Percentiles rank a stretch among this genome's conserved stretches.
These are phyloP conservation scores for Drosophila leonis DNA, from an alignment of 2,888 invertebrate genomes.

Conservation along the genomic window DNA sequence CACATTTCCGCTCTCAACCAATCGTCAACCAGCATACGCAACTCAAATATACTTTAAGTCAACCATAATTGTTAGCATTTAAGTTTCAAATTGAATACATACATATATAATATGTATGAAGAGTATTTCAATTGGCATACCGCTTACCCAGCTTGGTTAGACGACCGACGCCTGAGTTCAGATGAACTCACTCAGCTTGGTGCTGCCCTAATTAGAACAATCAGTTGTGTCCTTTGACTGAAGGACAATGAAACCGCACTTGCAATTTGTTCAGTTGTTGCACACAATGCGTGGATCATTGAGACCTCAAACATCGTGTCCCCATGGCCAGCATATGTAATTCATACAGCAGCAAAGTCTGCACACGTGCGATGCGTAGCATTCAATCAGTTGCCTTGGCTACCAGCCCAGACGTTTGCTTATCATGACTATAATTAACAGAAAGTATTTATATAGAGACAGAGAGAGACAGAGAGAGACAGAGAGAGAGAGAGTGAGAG, in stretches of 20 bases:
- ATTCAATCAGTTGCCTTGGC: conserved; percentile 6
- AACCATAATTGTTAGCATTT: too few species aligned
- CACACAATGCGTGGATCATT: background rate
- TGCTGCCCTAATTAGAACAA: conserved; percentile 1
- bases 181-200: background rate
- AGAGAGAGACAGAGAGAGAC: background rate
- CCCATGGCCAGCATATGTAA: background rate
- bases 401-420: conserved; percentile 1
- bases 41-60: too few species aligned
- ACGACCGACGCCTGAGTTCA: background rate
- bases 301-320: background rate
- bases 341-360: background rate
- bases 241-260: conserved; percentile 3
- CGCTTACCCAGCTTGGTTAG: background rate
- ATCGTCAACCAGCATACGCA: too few species aligned
- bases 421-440: background rate
- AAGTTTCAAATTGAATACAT: too few species aligned
- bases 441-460: background rate
- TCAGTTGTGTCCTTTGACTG: background rate
- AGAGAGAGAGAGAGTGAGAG: too few species aligned
- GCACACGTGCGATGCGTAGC: background rate
- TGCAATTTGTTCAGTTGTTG: conserved; percentile 6
- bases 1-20: too few species aligned
- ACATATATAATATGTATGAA: too few species aligned
- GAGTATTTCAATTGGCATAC: too few species aligned